These are phyloP conservation scores for Eublepharis macularius DNA, from an alignment of 2,113 vertebrate species.

Conservation along the genomic window DNA sequence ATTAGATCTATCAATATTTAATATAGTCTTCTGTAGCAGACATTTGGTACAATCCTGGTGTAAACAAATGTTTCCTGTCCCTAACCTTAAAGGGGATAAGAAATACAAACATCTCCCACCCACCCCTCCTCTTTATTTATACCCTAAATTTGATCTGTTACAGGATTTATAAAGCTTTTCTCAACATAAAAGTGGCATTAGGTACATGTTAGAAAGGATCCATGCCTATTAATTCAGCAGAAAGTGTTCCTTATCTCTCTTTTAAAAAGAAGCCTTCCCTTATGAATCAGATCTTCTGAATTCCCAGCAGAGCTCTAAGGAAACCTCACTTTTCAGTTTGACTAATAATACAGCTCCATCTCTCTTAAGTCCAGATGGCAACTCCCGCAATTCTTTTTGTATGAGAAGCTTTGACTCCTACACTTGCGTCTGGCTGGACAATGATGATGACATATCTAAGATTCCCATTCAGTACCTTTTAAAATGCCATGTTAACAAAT, in stretches of 20 bases:
- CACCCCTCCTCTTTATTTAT: conserved; percentile 66
- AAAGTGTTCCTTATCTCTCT: conserved; percentile 46
- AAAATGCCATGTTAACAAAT: conserved; percentile 62
- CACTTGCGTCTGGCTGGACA: conserved; percentile 68
- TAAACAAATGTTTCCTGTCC: conserved; percentile 49
- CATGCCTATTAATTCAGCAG: conserved; percentile 45
- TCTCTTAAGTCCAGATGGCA: conserved; percentile 68
- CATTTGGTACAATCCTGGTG: conserved; percentile 52
- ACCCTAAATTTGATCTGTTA: conserved; percentile 57
- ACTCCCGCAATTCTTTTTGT: conserved; percentile 69
- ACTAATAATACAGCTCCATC: conserved; percentile 74
- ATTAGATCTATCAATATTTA: conserved; percentile 34
- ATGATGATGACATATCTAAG: conserved; percentile 37
- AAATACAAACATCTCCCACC: conserved; percentile 32
- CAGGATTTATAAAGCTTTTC: conserved; percentile 70
- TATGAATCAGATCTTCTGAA: conserved; percentile 72
- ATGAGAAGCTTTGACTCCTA: conserved; percentile 71
- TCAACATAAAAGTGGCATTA: conserved; percentile 71
- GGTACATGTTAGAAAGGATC: conserved; percentile 55
- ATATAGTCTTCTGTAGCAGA: conserved; percentile 47
- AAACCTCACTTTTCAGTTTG: conserved; percentile 68
- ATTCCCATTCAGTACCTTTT: conserved; percentile 64
- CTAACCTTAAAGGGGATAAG: conserved; percentile 58
- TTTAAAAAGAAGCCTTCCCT: conserved; percentile 56
- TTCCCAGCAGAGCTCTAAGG: conserved; percentile 61